These are phyloP conservation scores for Hesperophylax magnus DNA, from an alignment of 1,140 invertebrate genomes.

Conservation along the genomic window DNA sequence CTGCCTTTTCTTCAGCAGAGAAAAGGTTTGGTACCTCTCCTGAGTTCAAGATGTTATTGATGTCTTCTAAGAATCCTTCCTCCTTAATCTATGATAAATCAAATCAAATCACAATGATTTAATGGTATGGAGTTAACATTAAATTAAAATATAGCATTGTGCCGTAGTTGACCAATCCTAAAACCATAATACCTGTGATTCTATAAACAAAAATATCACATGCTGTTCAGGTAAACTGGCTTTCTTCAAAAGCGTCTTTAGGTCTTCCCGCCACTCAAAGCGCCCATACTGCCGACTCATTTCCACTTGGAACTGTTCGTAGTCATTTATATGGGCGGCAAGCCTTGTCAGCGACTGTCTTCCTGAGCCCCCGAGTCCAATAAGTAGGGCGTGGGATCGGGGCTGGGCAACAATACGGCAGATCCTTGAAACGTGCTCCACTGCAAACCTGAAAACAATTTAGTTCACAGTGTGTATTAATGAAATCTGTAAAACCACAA, in stretches of 20 bases:
- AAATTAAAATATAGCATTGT: too few species aligned
- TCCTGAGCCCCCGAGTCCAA: slow-evolving; percentile 94
- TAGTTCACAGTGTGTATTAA: too few species aligned
- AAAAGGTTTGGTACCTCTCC: slow-evolving; percentile 97
- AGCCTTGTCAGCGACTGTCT: slow-evolving; percentile 91
- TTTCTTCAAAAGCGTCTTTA: slow-evolving; percentile 86
- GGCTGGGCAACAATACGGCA: slow-evolving; percentile 94
- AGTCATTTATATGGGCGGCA: slow-evolving; percentile 94
- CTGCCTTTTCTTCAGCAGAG: slow-evolving; percentile 88
- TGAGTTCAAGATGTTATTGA: slow-evolving; percentile 94
- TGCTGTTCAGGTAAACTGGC: slow-evolving; percentile 89
- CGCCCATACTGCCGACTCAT: slow-evolving; percentile 89
- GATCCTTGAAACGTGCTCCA: slow-evolving; percentile 94
- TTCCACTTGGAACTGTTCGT: slow-evolving; percentile 91
- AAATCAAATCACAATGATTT: too few species aligned
- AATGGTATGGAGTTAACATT: too few species aligned
- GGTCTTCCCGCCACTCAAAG: slow-evolving; percentile 92
- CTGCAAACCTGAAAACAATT: slow-evolving; percentile 81
- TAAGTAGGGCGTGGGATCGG: slow-evolving; percentile 85
- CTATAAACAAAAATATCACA: slow-evolving; percentile 92
- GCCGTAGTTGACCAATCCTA: too few species aligned
- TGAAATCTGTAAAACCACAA: too few species aligned
- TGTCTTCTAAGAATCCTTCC: slow-evolving; percentile 93
- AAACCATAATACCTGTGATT: slow-evolving; percentile 78
- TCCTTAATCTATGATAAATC: slow-evolving; percentile 83